A percentile compares a stretch with the other conserved stretches of the same genome.
phyloP scores from a whole-genome alignment of 2,113 vertebrate species.

The Trogon surrucura region DNA sequence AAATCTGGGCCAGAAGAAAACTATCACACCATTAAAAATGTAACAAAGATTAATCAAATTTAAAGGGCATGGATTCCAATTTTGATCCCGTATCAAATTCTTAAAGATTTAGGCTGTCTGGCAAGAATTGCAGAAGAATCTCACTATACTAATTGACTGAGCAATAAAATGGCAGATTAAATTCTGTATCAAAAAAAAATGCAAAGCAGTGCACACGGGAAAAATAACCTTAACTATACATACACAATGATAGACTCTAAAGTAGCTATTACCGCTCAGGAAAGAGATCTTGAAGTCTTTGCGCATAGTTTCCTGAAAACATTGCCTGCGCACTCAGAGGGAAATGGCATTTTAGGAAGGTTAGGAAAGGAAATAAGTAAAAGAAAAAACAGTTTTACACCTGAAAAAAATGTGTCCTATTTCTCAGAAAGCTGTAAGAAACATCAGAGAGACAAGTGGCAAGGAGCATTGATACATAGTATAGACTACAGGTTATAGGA shows the following conservation, averaged over 20 bases:
- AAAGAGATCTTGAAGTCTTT: neutral
- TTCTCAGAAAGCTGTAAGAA: neutral
- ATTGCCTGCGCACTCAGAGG: neutral
- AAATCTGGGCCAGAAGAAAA: neutral
- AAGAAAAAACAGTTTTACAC: neutral
- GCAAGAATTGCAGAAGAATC: neutral
- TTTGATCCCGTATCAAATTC: neutral
- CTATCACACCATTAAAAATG: neutral
- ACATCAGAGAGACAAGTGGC: neutral
- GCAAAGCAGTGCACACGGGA: neutral
- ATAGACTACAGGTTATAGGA: neutral
- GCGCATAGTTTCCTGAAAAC: neutral
- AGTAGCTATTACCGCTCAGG: neutral
- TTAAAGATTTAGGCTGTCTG: neutral
- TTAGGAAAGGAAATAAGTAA: neutral
- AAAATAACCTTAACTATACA: constrained; percentile 31
- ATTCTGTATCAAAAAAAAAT: neutral
- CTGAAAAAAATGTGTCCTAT: neutral
- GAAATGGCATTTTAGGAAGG: neutral
- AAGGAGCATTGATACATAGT: neutral
- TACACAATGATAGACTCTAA: neutral
- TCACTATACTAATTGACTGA: neutral
- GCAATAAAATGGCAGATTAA: neutral
- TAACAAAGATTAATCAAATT: neutral
- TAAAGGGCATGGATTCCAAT: neutral